A percentile compares a stretch with the other conserved stretches of the same genome.
Evolutionary conservation across 2,797 vertebrate species (phyloP).

Genomic region (Acanthurus lineatus): DNA sequence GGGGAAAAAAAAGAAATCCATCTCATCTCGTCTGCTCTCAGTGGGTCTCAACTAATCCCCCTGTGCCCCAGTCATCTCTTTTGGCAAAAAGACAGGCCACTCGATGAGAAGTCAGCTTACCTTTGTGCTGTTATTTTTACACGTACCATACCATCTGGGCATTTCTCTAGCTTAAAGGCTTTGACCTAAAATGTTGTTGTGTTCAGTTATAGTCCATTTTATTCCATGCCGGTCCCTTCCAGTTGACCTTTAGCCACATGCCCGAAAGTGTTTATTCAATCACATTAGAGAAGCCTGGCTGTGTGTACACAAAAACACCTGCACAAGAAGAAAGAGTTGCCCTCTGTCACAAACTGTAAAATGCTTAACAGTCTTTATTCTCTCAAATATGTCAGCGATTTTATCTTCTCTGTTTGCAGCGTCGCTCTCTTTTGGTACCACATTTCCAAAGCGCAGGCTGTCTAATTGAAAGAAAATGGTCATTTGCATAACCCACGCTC

Average conservation of each 20-base stretch:
- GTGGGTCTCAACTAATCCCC: constrained; percentile 53
- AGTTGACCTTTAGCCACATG: constrained; percentile 72
- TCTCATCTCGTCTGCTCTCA: constrained; percentile 51
- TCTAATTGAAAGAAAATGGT: constrained; percentile 65
- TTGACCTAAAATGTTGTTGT: constrained; percentile 65
- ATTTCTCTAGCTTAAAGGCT: constrained; percentile 44
- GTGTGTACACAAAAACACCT: constrained; percentile 76
- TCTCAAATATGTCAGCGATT: constrained; percentile 31
- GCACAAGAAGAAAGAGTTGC: constrained; percentile 18
- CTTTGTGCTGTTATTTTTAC: constrained; percentile 60
- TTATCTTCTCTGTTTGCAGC: constrained; percentile 28
- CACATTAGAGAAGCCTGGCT: constrained; percentile 61
- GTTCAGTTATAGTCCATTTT: constrained; percentile 70
- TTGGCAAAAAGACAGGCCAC: constrained; percentile 37
- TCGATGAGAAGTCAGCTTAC: constrained; percentile 50
- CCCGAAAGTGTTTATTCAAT: constrained; percentile 75
- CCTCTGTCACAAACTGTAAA: constrained; percentile 23
- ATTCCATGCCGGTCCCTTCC: constrained; percentile 68
- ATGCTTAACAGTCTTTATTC: constrained; percentile 30
- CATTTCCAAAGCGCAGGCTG: constrained; percentile 51
- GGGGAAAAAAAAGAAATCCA: constrained; percentile 41
- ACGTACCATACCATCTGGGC: constrained; percentile 46
- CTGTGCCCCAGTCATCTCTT: constrained; percentile 35
- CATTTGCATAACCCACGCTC: constrained; percentile 65
- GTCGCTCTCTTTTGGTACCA: constrained; percentile 21